These are phyloP conservation scores for Thaleichthys pacificus DNA, from an alignment of 2,797 vertebrate species.

Conservation along the genomic window DNA sequence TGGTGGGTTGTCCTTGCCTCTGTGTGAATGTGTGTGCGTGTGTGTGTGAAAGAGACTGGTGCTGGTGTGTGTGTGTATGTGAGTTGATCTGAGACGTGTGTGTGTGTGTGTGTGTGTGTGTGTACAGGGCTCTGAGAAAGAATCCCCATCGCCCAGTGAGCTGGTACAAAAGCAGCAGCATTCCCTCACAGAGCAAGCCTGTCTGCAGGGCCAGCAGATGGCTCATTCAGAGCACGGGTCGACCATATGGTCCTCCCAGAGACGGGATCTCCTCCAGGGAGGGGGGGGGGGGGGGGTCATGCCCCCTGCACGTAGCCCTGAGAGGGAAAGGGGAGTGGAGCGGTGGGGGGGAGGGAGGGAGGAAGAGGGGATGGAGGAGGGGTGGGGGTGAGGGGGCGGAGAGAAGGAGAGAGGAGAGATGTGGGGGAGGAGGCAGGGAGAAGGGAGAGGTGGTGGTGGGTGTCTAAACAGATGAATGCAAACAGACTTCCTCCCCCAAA, in stretches of 20 bases:
- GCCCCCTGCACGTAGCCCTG: conserved; percentile 34
- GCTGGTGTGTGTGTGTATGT: background rate
- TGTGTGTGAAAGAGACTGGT: background rate
- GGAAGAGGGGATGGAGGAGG: too few relatives aligned
- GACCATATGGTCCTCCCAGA: conserved; percentile 73
- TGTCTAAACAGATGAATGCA: background rate
- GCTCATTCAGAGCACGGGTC: conserved; percentile 76
- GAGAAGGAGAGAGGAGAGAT: too few relatives aligned
- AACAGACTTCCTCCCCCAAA: background rate
- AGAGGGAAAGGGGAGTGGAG: background rate
- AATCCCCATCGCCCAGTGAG: conserved; percentile 44
- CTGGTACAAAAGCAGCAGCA: conserved; percentile 46
- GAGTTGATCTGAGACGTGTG: background rate
- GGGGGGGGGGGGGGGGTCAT: conserved; percentile 15
- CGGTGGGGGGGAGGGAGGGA: too few relatives aligned
- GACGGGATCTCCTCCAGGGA: conserved; percentile 43
- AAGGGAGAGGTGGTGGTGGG: background rate
- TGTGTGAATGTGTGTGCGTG: background rate
- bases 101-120: conserved; percentile 11
- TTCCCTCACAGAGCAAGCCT: conserved; percentile 50
- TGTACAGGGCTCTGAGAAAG: conserved; percentile 46
- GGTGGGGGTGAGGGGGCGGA: too few relatives aligned
- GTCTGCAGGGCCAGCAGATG: conserved; percentile 74
- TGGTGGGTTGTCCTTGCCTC: background rate
- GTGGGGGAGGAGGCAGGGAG: too few relatives aligned